phyloP scores from a whole-genome alignment of 2,888 invertebrate species.

The Epistrophella euchroma region DNA sequence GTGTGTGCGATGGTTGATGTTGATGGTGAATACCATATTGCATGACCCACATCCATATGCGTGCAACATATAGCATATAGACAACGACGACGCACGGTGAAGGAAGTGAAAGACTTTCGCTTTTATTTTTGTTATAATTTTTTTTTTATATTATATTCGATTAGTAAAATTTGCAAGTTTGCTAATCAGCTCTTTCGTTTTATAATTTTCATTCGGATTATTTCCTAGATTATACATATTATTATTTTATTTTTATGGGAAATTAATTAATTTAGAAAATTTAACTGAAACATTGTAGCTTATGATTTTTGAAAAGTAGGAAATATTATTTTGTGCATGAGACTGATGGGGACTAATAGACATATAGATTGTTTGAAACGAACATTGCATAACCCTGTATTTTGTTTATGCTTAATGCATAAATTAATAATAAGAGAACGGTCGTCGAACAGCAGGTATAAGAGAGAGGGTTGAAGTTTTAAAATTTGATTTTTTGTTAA shows the following conservation, averaged over 20 bases:
- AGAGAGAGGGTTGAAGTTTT: no score
- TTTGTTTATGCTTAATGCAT: no score
- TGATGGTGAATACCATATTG: slow-evolving; percentile 60
- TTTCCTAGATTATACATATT: neutral
- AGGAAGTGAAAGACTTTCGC: slow-evolving; percentile 69
- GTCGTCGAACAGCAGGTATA: no score
- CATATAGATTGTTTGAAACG: no score
- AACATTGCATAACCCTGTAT: no score
- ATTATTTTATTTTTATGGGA: neutral
- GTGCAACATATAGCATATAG: neutral
- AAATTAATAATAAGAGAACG: no score
- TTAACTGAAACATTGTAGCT: neutral
- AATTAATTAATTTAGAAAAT: neutral
- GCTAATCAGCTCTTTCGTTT: slow-evolving; percentile 40
- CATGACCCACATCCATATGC: slow-evolving; percentile 66
- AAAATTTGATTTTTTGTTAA: no score
- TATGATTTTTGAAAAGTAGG: neutral
- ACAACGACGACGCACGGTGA: neutral
- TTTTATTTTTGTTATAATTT: slow-evolving; percentile 40
- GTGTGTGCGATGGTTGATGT: slow-evolving; percentile 33
- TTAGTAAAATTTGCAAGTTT: slow-evolving; percentile 32
- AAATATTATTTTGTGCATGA: neutral
- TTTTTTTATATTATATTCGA: neutral
- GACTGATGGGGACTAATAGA: no score
- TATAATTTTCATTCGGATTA: neutral